These are phyloP conservation scores for Burhinus bistriatus DNA, from an alignment of 2,113 vertebrate species.

Conservation along the genomic window DNA sequence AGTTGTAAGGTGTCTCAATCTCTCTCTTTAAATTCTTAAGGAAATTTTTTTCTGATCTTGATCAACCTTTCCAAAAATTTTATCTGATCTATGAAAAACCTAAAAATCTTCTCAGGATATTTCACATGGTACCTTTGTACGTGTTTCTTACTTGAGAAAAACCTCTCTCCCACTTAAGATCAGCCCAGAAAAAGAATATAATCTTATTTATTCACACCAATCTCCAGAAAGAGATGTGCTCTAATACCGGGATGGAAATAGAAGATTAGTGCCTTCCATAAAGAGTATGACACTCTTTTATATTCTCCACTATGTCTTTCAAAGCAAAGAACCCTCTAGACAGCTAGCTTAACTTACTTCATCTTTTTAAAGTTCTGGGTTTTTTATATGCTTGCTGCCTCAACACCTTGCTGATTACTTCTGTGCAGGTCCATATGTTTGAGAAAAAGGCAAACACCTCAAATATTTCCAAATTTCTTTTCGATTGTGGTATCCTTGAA, in stretches of 20 bases:
- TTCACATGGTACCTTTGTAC: not conserved
- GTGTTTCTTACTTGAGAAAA: not conserved
- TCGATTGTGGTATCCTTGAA: not conserved
- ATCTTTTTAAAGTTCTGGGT: not conserved
- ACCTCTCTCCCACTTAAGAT: not conserved
- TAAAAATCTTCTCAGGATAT: not conserved
- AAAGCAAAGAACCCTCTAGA: not conserved
- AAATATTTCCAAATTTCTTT: not conserved
- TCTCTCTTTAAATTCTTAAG: not conserved
- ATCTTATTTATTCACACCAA: not conserved
- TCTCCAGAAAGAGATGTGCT: not conserved
- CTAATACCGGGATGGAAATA: not conserved
- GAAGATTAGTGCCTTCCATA: not conserved
- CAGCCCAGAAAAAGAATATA: not conserved
- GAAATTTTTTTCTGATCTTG: not conserved
- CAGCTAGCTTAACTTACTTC: not conserved
- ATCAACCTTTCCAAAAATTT: not conserved
- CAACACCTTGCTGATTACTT: not conserved
- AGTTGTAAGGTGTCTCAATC: not conserved
- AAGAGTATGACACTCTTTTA: not conserved
- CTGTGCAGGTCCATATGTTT: not conserved
- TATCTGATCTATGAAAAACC: not conserved
- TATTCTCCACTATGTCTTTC: not conserved
- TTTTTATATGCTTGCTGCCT: not conserved
- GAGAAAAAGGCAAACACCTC: not conserved